Base-by-base conservation (phyloP, 2,888 invertebrate species). In the Microdon myrmicae region DNA sequence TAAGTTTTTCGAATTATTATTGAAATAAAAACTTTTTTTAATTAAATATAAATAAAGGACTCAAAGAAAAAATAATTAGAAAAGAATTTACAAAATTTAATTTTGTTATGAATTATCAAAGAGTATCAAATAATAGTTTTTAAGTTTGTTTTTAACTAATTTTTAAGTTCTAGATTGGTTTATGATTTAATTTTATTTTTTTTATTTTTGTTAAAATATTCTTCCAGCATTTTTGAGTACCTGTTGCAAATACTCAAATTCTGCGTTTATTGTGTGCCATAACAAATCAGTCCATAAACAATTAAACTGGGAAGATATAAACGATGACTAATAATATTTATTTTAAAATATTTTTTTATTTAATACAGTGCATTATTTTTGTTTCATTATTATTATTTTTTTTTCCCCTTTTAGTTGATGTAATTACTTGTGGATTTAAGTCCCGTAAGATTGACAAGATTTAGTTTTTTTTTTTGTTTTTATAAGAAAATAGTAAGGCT, bases 21-120 rank as follows among this genome's bases (percentile, higher is more conserved):
- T 44, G 44, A 41, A 60, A 51, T 13, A 9, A 43, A 17, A 35
- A 44, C 6, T 19, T 9, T 16, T 35, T 16, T 35, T 2, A 35
- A 26, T 7, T 22, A 25, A 37, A 31, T 12, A 28, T 26, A 19
- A 59, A 64, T 48, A 45, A 38, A 53, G 17, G 16, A 44, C 34
- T 22, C n/a, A 35, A 45, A 35, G 4, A 51, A 9, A 2, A 43
- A 28, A 38, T 29, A 35, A 41, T 28, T 19, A 25, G 32, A 13
- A 26, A 58, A 48, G 67, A 68, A 70, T 69, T 70, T 68, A 68
- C 59, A 56, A 48, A 20, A 35, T 29, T 48, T 44, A 41, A 23
- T 35, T 59, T 41, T 45, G 39, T 44, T 55, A 34, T 22, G 13
- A n/a, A 13, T 17, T 45, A 54, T 32, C 32, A 58, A 25, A 54